These are phyloP conservation scores for Dinomys branickii DNA, from an alignment of 2,113 vertebrate genomes.

Conservation along the genomic window DNA sequence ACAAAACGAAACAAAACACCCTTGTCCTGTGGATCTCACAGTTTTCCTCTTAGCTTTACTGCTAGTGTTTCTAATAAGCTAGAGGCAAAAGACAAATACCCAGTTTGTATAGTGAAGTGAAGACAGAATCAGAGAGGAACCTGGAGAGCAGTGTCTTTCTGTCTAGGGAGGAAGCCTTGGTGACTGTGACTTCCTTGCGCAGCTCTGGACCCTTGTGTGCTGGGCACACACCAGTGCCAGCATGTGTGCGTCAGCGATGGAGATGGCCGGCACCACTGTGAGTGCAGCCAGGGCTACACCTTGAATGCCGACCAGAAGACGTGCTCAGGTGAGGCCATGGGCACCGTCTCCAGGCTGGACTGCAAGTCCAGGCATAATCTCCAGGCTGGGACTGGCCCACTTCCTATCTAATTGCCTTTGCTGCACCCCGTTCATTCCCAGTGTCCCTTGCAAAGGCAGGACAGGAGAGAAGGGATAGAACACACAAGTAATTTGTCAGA, in stretches of 20 bases:
- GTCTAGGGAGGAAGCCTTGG: background rate
- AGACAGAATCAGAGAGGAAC: background rate
- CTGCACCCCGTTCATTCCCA: background rate
- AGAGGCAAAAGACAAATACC: background rate
- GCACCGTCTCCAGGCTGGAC: accelerated
- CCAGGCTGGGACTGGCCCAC: accelerated
- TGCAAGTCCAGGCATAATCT: too few species aligned
- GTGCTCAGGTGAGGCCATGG: slow-evolving; percentile 89
- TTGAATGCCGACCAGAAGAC: slow-evolving; percentile 91
- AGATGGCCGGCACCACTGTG: slow-evolving; percentile 87
- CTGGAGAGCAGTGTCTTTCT: background rate
- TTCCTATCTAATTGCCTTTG: background rate
- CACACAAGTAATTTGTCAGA: too few species aligned
- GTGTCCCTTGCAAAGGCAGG: background rate
- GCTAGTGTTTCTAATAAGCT: background rate
- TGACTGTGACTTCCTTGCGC: slow-evolving; percentile 21
- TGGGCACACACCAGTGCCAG: slow-evolving; percentile 90
- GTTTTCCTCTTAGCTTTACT: background rate
- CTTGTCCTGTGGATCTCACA: background rate
- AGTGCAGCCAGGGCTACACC: slow-evolving; percentile 90
- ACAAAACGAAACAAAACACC: too few species aligned
- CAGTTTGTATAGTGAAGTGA: background rate
- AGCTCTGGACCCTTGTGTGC: slow-evolving; percentile 89
- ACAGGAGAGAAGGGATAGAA: background rate
- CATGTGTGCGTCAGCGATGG: slow-evolving; percentile 90